Base-by-base conservation (phyloP, 2,797 vertebrate genomes). In the Centroberyx gerrardi region DNA sequence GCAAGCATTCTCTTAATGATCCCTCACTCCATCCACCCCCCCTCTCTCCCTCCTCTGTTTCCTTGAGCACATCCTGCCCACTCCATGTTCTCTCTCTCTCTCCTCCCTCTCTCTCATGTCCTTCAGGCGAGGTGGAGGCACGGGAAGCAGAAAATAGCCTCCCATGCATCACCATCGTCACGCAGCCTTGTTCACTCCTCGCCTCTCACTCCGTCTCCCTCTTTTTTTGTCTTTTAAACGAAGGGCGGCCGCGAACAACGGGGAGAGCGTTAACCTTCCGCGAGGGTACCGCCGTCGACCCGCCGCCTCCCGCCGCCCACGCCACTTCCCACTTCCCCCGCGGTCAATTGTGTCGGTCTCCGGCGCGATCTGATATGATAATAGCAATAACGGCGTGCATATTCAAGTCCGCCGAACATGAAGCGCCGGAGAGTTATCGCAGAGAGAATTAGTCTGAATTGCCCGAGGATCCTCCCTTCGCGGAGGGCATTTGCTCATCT, bases 131-230 rank as follows among this genome's bases (percentile, higher is more conserved):
- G 84, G 82, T 74, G 81, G 83, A 77, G 67, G 82, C 75, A 56
- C 75, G 77, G 85, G 72, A 59, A 88, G 77, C 86, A 87, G 86
- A 91, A 22, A 91, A 92, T 92, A 93, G 87, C 83, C 75, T 78
- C 86, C 84, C 88, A 83, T 92, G 87, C 86, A 88, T 92, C 90
- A 90, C 83, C 22, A 46, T 68, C 84, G 81, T 79, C 74, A 49
- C 74, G 55, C 62, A 53, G 76, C 78, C 82, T 76, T 44, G 74
- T 68, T 75, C 62, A 13, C 68, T 78, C 66, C 48, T 78, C 51
- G 3, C 77, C 49, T 67, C 62, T 83, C 80, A 62, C 80, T 76
- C 80, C 71, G 69, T 80, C 69, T 82, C 68, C 71, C 53, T 22
- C 22, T 22, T 22, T 22, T 86, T 85, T 40, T 86, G 85, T 93